Conservation (phyloP, 1,140 invertebrate genomes). For the Pinna nobilis region DNA sequence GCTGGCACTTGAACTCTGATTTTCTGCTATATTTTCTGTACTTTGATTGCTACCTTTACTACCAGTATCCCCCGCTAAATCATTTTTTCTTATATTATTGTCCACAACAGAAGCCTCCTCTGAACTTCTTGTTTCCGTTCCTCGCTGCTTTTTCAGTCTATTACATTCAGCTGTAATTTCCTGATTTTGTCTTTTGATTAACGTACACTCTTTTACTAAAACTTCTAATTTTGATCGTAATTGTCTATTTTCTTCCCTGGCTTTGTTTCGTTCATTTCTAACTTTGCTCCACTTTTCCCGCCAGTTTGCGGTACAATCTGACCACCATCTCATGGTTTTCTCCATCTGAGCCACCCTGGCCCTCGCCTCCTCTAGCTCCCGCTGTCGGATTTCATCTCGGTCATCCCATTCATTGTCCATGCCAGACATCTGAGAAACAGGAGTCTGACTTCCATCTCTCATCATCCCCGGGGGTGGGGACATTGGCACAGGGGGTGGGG, state of each 20-base stretch:
- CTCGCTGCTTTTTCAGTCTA: constrained; percentile 33
- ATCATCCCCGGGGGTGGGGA: constrained; percentile 38
- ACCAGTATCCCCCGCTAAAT: constrained; percentile 3
- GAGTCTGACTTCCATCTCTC: constrained; percentile 43
- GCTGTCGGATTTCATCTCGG: constrained; percentile 71
- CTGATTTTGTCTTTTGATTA: constrained; percentile 85
- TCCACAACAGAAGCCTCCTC: neutral
- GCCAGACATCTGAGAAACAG: constrained; percentile 34
- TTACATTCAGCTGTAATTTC: constrained; percentile 86
- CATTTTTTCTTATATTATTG: constrained; percentile 36
- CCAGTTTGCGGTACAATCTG: constrained; percentile 92
- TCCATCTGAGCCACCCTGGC: constrained; percentile 97
- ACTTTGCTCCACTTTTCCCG: constrained; percentile 98
- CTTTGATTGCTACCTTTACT: neutral
- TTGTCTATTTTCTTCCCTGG: constrained; percentile 89
- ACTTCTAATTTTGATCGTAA: constrained; percentile 87
- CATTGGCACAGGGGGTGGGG: constrained; percentile 37
- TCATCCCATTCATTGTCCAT: constrained; percentile 47
- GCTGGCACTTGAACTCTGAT: neutral
- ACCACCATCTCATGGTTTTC: constrained; percentile 99
- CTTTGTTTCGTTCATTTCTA: constrained; percentile 76
- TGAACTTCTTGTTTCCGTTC: neutral
- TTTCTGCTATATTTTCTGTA: neutral
- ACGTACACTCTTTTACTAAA: constrained; percentile 85
- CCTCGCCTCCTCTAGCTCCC: constrained; percentile 92